Percentiles rank a stretch among this genome's conserved stretches.
Conservation (phyloP, 2,113 vertebrate genomes). For the Lanius collurio region DNA sequence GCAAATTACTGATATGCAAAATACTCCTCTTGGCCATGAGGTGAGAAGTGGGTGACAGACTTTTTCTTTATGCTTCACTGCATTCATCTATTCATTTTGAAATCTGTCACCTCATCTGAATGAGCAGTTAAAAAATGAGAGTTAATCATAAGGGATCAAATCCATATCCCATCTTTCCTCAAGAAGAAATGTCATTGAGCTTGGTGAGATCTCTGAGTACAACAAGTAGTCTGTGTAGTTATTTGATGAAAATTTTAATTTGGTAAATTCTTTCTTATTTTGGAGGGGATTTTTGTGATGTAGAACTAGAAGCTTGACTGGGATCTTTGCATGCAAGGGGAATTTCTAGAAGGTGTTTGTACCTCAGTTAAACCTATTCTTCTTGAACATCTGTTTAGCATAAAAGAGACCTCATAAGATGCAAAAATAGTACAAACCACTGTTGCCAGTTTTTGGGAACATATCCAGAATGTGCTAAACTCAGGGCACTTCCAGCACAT, state of each 20-base stretch:
- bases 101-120: conserved; percentile 17
- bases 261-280: neutral
- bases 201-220: neutral
- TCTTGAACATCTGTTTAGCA: neutral
- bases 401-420: neutral
- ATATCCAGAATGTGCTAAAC: neutral
- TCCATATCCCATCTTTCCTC: neutral
- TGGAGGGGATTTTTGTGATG: neutral
- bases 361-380: neutral
- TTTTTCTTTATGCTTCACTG: neutral
- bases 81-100: conserved; percentile 11
- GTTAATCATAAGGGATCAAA: conserved; percentile 4
- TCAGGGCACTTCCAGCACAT: neutral
- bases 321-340: neutral
- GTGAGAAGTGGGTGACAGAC: conserved; percentile 22
- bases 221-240: neutral
- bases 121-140: neutral
- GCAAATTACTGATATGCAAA: conserved; percentile 18
- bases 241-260: neutral
- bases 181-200: neutral
- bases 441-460: neutral
- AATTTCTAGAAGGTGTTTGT: neutral
- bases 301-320: neutral
- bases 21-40: neutral
- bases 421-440: neutral